Evolutionary conservation across 2,113 vertebrate genomes (phyloP).

Genomic region (Sakesphorus luctuosus): DNA sequence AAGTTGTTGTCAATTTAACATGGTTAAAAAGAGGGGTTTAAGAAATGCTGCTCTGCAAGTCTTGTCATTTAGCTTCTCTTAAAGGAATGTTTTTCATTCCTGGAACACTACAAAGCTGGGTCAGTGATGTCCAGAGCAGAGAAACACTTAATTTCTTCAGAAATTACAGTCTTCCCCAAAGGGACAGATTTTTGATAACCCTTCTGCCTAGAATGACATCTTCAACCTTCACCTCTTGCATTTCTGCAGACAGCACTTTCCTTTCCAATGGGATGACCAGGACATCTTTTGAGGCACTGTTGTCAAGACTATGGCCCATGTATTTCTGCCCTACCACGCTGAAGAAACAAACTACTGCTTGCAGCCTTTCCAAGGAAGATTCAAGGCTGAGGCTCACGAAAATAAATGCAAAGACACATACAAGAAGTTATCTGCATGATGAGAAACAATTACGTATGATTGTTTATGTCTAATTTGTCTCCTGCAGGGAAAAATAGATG

Average conservation of each 20-base stretch:
- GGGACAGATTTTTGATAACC: neutral
- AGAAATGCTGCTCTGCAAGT: neutral
- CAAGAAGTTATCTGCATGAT: neutral
- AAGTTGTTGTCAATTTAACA: neutral
- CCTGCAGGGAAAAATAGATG: neutral
- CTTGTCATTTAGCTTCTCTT: neutral
- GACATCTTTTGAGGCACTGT: neutral
- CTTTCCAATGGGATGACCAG: neutral
- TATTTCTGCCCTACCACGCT: neutral
- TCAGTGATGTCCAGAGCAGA: neutral
- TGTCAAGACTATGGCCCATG: neutral
- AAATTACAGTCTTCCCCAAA: neutral
- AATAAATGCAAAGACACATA: neutral
- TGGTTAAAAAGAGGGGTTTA: neutral
- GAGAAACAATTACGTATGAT: constrained; percentile 19
- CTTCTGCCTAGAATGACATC: neutral
- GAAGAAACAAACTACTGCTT: neutral
- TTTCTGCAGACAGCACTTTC: neutral
- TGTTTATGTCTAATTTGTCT: constrained; percentile 45
- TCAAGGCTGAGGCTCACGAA: neutral
- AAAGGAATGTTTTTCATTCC: neutral
- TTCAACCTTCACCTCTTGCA: neutral
- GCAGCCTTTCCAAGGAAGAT: neutral
- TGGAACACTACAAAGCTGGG: neutral
- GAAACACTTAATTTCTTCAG: neutral